Percentiles rank a stretch among this genome's conserved stretches.
Evolutionary conservation across 2,797 vertebrate genomes (phyloP).

Genomic region (Muraenolepis orangiensis): DNA sequence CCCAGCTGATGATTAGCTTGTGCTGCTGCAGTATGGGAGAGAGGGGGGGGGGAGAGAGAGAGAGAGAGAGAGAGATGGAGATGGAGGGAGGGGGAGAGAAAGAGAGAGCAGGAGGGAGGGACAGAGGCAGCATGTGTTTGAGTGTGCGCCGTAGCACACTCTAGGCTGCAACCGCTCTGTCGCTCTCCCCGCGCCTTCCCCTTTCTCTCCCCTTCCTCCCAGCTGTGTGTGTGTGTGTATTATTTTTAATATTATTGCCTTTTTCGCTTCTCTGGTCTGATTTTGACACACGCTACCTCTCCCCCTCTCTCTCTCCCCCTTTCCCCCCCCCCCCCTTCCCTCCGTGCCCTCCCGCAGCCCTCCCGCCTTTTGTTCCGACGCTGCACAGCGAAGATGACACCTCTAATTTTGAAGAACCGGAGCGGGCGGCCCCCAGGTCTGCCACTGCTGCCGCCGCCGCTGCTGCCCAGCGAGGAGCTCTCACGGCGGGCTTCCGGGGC

Average conservation of each 20-base stretch:
- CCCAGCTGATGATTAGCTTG: slow-evolving; percentile 94
- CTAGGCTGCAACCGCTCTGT: slow-evolving; percentile 59
- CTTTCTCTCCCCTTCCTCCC: slow-evolving; percentile 44
- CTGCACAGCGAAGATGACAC: slow-evolving; percentile 97
- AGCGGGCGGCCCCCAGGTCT: slow-evolving; percentile 86
- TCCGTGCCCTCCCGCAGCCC: slow-evolving; percentile 79
- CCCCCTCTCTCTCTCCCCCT: slow-evolving; percentile 27
- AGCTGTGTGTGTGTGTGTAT: slow-evolving; percentile 41
- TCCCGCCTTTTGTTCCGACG: slow-evolving; percentile 96
- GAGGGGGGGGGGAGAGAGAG: slow-evolving; percentile 2
- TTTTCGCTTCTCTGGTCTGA: slow-evolving; percentile 20
- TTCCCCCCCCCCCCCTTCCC: slow-evolving; percentile 60
- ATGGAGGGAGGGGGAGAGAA: slow-evolving; percentile 58
- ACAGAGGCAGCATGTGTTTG: slow-evolving; percentile 67
- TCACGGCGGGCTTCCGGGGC: slow-evolving; percentile 86
- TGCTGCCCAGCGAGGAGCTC: slow-evolving; percentile 86
- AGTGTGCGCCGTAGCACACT: slow-evolving; percentile 72
- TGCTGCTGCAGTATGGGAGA: slow-evolving; percentile 85
- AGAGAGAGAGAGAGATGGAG: slow-evolving; percentile 64
- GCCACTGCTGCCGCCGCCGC: slow-evolving; percentile 87
- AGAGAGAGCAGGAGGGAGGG: slow-evolving; percentile 50
- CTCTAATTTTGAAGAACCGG: slow-evolving; percentile 99
- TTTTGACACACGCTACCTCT: slow-evolving; percentile 4
- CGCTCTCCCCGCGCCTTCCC: slow-evolving; percentile 53
- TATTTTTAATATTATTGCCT: slow-evolving; percentile 21